Evolutionary conservation across 2,797 vertebrate genomes (phyloP), one percentile per base, ranked within the genome.

Genomic region (Lacerta bilineata): DNA sequence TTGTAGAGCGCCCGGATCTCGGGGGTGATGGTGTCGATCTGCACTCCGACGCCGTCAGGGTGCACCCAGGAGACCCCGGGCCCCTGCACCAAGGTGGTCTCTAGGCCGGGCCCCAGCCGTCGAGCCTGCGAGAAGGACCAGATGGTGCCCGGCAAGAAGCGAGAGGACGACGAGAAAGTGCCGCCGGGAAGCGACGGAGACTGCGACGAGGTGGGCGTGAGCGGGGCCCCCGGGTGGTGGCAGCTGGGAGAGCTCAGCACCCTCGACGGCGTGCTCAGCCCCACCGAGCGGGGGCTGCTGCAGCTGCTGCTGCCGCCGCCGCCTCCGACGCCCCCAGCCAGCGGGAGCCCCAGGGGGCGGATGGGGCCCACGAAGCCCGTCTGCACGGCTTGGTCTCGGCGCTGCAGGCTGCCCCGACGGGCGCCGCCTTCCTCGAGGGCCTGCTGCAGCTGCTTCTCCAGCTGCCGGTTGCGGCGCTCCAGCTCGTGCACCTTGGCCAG

Each of bases 1-100:
- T 99, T 99, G 94, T 99, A 99, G 75, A 99, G 98, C 1, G 99
- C 99, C 61, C 99, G 97, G 93, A 99, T 99, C 96, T 99, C 98
- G 0, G 98, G 98, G 41, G 98, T 99, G 94, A 99, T 98, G 95
- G 98, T 99, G 95, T 99, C 98, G 68, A 99, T 99, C 97, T 99
- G 99, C 89, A 99, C 99, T 15, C 99, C 98, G 9, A 99, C 98
- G 20, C 99, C 99, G 41, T 99, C 99, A 0, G 98, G 98, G 86
- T 99, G 98, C 43, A 97, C 93, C 99, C 98, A 99, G 64, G 98
- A 99, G 90, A 98, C 98, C 10, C 98, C 98, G 0, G 98, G 98
- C 61, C 98, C 98, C 84, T 98, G 98, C 92, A 98, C 96, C 39
- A 97, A 86, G 92, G 97, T 96, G 91, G 97, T 95, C 89, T 99